Evolutionary conservation across 92 coral and sea anemone genomes (phyloP), one percentile per base, ranked within the genome.

Genomic region (Zoanthus sansibaricus): DNA sequence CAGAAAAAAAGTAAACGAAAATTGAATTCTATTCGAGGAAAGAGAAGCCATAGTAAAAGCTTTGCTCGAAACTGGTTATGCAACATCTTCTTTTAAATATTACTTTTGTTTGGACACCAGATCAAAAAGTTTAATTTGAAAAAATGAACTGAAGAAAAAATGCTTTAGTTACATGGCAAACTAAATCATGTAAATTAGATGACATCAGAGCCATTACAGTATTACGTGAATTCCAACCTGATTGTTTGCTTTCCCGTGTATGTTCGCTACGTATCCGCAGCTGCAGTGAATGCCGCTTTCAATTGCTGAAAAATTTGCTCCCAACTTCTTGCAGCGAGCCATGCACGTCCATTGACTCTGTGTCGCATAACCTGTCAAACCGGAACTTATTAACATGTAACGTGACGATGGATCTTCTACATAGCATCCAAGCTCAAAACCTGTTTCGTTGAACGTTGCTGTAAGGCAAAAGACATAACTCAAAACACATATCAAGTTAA

Each of bases 251-350:
- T 66, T 47, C 20, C 85, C 85, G 46, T 66, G 46, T n/a, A 12
- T 33, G 32, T 48, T 54, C 31, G 73, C 47, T 6, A 31, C 32
- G 31, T 66, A 12, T 5, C 85, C 85, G 32, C 85, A 80, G 64
- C 46, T 80, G 61, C 85, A 80, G 75, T 64, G 85, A 80, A 80
- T 80, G 7, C 85, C 85, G 20, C 58, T 56, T 18, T 80, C 74
- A 58, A 80, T 80, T 20, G 85, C 85, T 18, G 85, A 72, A 62
- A 30, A 80, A 20, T 52, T 48, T 49, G 85, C 75, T 11, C 73
- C 73, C 73, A 80, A 17, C 12, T 16, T 3, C 14, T 30, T 80
- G 55, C 85, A 80, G 55, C 85, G 85, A 11, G 46, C 14, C 75
- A 80, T 46, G 59, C 85, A 80, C 0, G 11, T 62, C 85, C 85